Base-by-base conservation (phyloP, 1,140 invertebrate genomes). In the Drosophila littoralis region DNA sequence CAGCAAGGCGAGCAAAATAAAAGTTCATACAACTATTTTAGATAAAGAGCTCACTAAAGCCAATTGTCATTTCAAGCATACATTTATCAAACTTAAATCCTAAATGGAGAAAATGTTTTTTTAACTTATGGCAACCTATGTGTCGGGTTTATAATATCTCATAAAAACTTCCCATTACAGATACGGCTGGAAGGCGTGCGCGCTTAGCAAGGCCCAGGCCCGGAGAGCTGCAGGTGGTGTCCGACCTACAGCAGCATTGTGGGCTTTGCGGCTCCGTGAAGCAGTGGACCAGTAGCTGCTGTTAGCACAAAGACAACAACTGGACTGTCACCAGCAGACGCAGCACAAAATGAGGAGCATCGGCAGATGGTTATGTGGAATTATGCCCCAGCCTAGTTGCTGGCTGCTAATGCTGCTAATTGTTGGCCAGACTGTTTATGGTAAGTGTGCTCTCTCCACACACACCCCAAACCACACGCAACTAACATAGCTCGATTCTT, bases 361-460 rank as follows among this genome's bases (percentile, higher is more conserved):
- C 22, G 50, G 50, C 51, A 72, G 60, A 63, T 59, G 58, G 61
- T 46, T 15, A 8, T 60, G 33, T 45, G 48, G 54, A 61, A 60
- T 67, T 78, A 45, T 72, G 48, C 59, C 71, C 10, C 28, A 45
- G 68, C 68, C 72, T 55, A 60, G 67, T 48, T 75, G 70, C 55
- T 80, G 75, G 60, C 63, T 76, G 67, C 61, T 89, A 75, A 90
- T 84, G 68, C 54, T 89, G 75, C 85, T 89, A 89, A 89, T 89
- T 89, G 85, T 81, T 84, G 85, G 71, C 65, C 75, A 84, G 57
- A 81, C 80, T 81, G 77, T 90, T 90, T 84, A 85, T 77, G 84
- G 84, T 89, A 90, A 89, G 84, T 89, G 69, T 63, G 10, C 28
- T 17, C 35, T 46, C 5, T 5, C 22, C 36, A 68, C 42, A n/a